Percentiles rank a stretch among this genome's conserved stretches.
These are phyloP conservation scores for Trogon surrucura DNA, from an alignment of 2,113 vertebrate species.

Conservation along the genomic window DNA sequence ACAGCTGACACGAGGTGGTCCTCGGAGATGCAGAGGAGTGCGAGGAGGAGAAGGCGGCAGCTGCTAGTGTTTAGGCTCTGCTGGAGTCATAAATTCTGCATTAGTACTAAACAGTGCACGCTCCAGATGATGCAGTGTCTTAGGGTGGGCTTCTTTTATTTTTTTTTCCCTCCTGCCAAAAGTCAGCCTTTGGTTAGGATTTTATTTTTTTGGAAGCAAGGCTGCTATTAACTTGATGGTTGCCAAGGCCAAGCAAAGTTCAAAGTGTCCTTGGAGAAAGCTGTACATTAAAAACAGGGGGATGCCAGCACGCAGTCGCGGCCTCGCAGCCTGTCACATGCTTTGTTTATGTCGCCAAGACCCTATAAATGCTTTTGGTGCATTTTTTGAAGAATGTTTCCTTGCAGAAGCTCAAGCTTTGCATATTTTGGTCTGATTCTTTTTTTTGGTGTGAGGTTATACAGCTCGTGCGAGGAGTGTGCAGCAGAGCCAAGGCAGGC, in stretches of 20 bases:
- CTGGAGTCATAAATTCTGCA: slow-evolving; percentile 1
- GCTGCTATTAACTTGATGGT: slow-evolving; percentile 22
- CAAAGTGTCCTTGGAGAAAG: slow-evolving; percentile 46
- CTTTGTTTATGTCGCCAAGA: neutral
- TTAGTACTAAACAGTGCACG: neutral
- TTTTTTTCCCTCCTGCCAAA: neutral
- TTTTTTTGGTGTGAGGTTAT: rapidly evolving
- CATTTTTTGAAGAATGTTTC: neutral
- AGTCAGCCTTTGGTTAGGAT: slow-evolving; percentile 26
- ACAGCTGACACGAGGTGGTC: neutral
- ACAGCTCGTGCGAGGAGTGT: neutral
- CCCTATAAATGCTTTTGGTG: neutral
- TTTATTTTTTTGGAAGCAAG: slow-evolving; percentile 34
- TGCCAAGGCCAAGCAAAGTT: slow-evolving; percentile 60
- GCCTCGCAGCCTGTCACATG: neutral
- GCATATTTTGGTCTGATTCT: neutral
- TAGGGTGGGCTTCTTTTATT: neutral
- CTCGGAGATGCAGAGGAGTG: slow-evolving; percentile 11
- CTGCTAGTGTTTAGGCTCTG: slow-evolving; percentile 16
- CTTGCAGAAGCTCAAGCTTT: neutral
- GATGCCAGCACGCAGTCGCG: neutral
- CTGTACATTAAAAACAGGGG: neutral
- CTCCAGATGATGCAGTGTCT: slow-evolving; percentile 48
- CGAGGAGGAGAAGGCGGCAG: slow-evolving; percentile 45
- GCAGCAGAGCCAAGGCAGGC: neutral